A percentile compares a stretch with the other conserved stretches of the same genome.
Conservation (phyloP, 2,888 invertebrate genomes). For the Papilio gigon region DNA sequence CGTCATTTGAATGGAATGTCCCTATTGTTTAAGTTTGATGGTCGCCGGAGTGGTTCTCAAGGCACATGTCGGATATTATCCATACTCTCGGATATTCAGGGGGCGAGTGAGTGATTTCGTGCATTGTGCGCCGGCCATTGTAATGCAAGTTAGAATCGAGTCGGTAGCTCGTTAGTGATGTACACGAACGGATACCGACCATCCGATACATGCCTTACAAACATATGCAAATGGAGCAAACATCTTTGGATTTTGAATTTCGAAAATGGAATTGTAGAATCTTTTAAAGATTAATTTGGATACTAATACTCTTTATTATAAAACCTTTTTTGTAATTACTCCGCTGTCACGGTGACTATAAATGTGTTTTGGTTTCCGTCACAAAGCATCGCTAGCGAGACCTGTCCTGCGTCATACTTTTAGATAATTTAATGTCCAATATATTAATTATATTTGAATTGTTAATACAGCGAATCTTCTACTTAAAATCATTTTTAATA, state of each 20-base stretch:
- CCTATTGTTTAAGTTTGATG: not conserved
- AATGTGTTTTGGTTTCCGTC: no score
- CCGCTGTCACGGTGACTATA: no score
- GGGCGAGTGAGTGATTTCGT: slow-evolving; percentile 36
- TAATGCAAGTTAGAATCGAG: slow-evolving; percentile 35
- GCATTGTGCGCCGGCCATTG: slow-evolving; percentile 38
- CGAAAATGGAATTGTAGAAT: not conserved
- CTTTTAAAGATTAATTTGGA: no score
- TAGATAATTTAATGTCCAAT: no score
- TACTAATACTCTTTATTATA: no score
- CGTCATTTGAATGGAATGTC: not conserved
- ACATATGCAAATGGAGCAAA: slow-evolving; percentile 9
- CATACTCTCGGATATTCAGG: slow-evolving; percentile 34
- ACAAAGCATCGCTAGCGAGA: no score
- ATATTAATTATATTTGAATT: no score
- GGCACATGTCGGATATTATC: slow-evolving; percentile 31
- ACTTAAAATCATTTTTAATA: no score
- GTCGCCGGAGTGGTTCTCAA: slow-evolving; percentile 20
- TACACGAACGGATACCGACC: slow-evolving; percentile 16
- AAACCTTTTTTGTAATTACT: no score
- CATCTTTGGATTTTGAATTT: slow-evolving; percentile 14
- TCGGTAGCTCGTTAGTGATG: slow-evolving; percentile 38
- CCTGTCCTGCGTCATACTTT: no score
- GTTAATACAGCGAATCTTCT: no score
- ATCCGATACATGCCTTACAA: slow-evolving; percentile 22